Conservation (phyloP, 1,140 invertebrate genomes). For the Druon quercuslanigerum region DNA sequence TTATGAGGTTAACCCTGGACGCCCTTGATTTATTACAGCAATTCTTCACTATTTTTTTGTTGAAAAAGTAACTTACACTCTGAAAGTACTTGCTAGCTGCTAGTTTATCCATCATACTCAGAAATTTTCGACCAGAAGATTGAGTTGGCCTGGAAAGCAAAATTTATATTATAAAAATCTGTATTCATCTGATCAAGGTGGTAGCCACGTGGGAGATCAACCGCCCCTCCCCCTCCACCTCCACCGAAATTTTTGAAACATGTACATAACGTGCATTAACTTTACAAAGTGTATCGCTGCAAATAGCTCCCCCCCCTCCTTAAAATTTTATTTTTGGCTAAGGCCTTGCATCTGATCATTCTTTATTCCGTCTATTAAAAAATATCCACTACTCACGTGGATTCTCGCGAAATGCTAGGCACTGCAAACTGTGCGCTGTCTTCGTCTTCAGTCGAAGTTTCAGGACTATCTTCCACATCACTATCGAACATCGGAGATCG, state of each 20-base stretch:
- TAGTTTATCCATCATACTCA: constrained; percentile 92
- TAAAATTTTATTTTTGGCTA: too few species aligned
- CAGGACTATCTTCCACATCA: constrained; percentile 93
- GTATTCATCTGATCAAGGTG: neutral
- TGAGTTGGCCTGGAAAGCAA: constrained; percentile 64
- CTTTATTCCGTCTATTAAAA: neutral
- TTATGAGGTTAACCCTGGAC: too few species aligned
- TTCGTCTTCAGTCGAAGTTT: constrained; percentile 92
- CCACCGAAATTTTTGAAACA: too few species aligned
- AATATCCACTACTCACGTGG: constrained; percentile 60
- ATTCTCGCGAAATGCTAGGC: constrained; percentile 61
- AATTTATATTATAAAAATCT: constrained; percentile 6
- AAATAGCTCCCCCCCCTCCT: too few species aligned
- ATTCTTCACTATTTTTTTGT: constrained; percentile 40
- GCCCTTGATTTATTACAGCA: constrained; percentile 8
- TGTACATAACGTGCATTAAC: too few species aligned
- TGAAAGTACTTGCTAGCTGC: constrained; percentile 94
- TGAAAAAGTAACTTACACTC: constrained; percentile 74
- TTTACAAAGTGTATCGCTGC: too few species aligned
- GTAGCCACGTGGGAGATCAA: too few species aligned
- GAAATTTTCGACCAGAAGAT: constrained; percentile 83
- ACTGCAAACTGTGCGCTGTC: constrained; percentile 60
- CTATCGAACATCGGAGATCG: constrained; percentile 84
- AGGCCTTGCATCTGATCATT: too few species aligned
- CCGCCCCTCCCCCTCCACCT: too few species aligned